Base-by-base conservation (phyloP, 1,140 invertebrate genomes). In the Atta cephalotes region DNA sequence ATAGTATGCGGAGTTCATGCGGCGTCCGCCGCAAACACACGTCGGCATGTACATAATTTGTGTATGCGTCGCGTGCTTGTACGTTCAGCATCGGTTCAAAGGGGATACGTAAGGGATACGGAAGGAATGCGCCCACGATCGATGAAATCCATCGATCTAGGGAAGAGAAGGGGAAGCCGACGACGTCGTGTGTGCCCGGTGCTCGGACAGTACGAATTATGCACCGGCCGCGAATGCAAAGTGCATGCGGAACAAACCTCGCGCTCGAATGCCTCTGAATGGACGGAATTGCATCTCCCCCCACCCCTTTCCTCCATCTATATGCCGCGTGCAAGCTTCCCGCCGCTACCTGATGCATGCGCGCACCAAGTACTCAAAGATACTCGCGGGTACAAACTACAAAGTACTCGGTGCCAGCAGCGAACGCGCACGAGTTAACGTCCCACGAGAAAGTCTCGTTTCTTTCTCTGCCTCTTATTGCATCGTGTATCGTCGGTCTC, bases 191-290 rank as follows among this genome's bases (percentile, higher is more conserved):
- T 51, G 70, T 72, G 45, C 16, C 2, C 28, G 28, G 7, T 71
- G 53, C 86, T 84, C 88, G 91, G 86, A 92, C 91, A 87, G 31
- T 62, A 79, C 87, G 87, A 93, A 94, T 94, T 94, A 93, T 93
- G 91, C 91, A 92, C 87, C 89, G 84, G 87, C 85, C 88, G 87
- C 88, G 87, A 85, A 92, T 87, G 90, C 87, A 91, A 90, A 92
- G 90, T 93, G 92, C 91, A 93, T 92, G 85, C 90, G 84, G 79
- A 94, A 92, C 91, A 88, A 92, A 89, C 70, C 91, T 93, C 86
- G 88, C 88, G 90, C 88, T 62, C 89, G 88, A 86, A 86, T 91
- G 90, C 88, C 70, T 89, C 72, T 88, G 90, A 92, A 93, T 93
- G 84, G 85, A 85, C 89, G 84, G 81, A 85, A 91, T 92, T 89